Evolutionary conservation across 2,888 invertebrate species (phyloP).

Genomic region (Xylota sylvarum): DNA sequence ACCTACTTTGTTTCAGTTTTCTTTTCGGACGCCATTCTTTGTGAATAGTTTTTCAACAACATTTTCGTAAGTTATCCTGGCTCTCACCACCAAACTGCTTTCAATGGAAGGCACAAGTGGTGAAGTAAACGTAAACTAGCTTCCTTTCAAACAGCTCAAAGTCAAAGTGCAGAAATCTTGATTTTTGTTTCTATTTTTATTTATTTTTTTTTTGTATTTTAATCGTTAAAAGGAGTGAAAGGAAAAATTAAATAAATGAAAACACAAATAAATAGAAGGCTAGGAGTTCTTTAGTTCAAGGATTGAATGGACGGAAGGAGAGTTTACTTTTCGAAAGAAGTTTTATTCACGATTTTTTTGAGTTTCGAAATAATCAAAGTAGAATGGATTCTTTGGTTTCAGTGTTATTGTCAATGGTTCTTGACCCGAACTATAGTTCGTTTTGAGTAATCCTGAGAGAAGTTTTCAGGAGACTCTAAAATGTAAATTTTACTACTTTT

Average conservation of each 20-base stretch:
- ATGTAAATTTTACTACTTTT: too few species aligned
- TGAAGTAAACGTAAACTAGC: slow-evolving; percentile 19
- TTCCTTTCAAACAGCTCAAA: slow-evolving; percentile 22
- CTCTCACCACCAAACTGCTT: not conserved
- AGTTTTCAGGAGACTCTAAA: too few species aligned
- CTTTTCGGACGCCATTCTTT: slow-evolving; percentile 38
- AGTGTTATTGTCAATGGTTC: not conserved
- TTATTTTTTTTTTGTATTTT: not conserved
- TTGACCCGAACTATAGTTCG: not conserved
- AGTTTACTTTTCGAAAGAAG: not conserved
- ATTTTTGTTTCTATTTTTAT: slow-evolving; percentile 7
- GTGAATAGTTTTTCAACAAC: slow-evolving; percentile 37
- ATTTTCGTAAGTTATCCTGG: slow-evolving; percentile 11
- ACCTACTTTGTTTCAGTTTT: slow-evolving; percentile 23
- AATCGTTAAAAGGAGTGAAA: slow-evolving; percentile 24
- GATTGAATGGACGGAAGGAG: not conserved
- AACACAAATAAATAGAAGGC: not conserved
- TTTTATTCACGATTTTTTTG: not conserved
- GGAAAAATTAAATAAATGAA: slow-evolving; percentile 43
- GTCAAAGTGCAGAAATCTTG: slow-evolving; percentile 23
- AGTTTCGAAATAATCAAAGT: not conserved
- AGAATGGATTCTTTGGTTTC: not conserved
- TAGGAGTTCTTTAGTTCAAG: not conserved
- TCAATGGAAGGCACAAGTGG: slow-evolving; percentile 8
- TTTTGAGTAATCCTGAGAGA: too few species aligned